phyloP scores from a whole-genome alignment of 2,113 vertebrate genomes.

The Spizaetus ornatus region DNA sequence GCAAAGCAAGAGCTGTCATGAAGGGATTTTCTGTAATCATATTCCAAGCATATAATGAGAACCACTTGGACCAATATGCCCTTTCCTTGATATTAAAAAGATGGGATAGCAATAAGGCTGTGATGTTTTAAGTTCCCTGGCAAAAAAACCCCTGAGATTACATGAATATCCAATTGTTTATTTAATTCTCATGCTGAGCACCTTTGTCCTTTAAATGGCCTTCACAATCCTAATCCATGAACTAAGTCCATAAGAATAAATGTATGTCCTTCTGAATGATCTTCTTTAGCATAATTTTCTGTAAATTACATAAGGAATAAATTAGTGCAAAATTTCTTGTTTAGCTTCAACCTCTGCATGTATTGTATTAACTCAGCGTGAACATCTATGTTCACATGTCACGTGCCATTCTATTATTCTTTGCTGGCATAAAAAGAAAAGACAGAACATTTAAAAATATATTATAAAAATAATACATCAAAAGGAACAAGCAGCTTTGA shows the following conservation, averaged over 20 bases:
- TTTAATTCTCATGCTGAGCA: background rate
- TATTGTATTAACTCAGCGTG: background rate
- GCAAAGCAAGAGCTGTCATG: background rate
- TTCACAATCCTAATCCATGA: background rate
- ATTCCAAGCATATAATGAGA: background rate
- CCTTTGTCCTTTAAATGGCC: background rate
- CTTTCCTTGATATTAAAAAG: background rate
- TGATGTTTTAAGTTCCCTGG: background rate
- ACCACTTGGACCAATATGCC: background rate
- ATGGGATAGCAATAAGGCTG: background rate
- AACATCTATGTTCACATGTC: constrained; percentile 25
- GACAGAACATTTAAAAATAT: constrained; percentile 42
- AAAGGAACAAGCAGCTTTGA: constrained; percentile 65
- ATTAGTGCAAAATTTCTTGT: background rate
- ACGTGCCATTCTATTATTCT: constrained; percentile 65
- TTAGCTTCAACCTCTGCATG: background rate
- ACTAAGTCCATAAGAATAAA: background rate
- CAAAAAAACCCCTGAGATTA: background rate
- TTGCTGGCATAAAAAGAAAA: constrained; percentile 39
- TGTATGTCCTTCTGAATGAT: background rate
- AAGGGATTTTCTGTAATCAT: background rate
- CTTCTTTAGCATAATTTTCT: background rate
- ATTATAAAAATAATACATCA: constrained; percentile 72
- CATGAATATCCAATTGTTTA: background rate
- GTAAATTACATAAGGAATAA: background rate